Evolutionary conservation across 2,797 vertebrate species (phyloP).

Genomic region (Taenioides sp.): DNA sequence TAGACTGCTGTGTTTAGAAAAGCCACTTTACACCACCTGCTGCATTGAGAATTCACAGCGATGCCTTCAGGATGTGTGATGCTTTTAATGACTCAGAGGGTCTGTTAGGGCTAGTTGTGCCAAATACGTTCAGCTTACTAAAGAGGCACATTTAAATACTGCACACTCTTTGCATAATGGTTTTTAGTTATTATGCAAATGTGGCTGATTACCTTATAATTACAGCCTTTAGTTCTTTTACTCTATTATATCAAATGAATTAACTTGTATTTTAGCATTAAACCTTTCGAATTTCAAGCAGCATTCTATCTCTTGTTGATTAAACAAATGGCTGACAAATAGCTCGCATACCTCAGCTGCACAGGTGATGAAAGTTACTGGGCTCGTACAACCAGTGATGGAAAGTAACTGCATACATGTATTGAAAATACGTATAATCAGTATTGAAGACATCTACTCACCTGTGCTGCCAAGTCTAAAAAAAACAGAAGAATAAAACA

Average conservation of each 20-base stretch:
- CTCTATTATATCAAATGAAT: not conserved
- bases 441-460: too few species aligned
- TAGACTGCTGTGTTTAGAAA: not conserved
- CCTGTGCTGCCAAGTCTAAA: too few species aligned
- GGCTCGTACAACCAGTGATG: too few species aligned
- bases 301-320: too few species aligned
- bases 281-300: too few species aligned
- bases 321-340: too few species aligned
- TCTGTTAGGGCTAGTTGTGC: slow-evolving; percentile 2
- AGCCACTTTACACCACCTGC: slow-evolving; percentile 6
- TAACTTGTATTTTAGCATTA: not conserved
- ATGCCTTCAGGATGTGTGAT: slow-evolving; percentile 5
- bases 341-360: too few species aligned
- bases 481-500: too few species aligned
- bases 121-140: not conserved
- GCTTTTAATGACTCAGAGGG: slow-evolving; percentile 2
- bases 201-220: not conserved
- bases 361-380: too few species aligned
- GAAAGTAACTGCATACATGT: too few species aligned
- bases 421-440: too few species aligned
- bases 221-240: not conserved
- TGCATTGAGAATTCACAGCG: not conserved
- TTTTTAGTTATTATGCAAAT: not conserved
- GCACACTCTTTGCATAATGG: not conserved
- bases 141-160: not conserved